phyloP scores from a whole-genome alignment of 2,113 vertebrate genomes.

The Scalopus aquaticus region DNA sequence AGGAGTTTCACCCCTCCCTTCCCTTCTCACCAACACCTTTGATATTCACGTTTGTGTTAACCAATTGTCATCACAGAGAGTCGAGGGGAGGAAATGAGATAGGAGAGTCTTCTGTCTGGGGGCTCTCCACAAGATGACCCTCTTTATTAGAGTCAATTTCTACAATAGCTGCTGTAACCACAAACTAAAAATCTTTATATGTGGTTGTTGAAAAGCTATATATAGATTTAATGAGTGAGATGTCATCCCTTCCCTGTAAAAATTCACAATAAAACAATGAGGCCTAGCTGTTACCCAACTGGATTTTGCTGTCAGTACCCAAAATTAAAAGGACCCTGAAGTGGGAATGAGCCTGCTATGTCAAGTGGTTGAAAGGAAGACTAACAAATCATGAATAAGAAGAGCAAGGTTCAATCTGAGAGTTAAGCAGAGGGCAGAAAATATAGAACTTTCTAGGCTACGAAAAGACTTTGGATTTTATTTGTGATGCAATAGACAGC shows the following conservation, averaged over 20 bases:
- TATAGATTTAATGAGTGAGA: not conserved
- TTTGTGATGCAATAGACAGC: not conserved
- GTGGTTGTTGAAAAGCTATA: not conserved
- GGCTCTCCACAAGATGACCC: not conserved
- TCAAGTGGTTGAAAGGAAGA: not conserved
- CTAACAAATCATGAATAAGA: not conserved
- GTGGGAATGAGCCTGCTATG: not conserved
- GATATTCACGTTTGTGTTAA: not conserved
- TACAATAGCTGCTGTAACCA: not conserved
- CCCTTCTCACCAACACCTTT: not conserved
- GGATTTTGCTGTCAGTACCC: not conserved
- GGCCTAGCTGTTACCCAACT: not conserved
- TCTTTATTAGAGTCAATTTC: constrained; percentile 22
- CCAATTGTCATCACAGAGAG: not conserved
- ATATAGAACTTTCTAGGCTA: not conserved
- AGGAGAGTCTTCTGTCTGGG: not conserved
- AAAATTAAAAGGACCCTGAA: not conserved
- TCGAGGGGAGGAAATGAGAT: not conserved
- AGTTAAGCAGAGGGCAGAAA: not conserved
- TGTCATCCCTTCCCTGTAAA: not conserved
- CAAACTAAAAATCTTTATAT: constrained; percentile 13
- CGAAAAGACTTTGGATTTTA: not conserved
- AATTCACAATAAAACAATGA: not conserved
- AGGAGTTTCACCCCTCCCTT: not conserved
- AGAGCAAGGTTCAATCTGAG: not conserved